phyloP scores from a whole-genome alignment of 2,888 invertebrate species.

The Pristionchus maxplancki region DNA sequence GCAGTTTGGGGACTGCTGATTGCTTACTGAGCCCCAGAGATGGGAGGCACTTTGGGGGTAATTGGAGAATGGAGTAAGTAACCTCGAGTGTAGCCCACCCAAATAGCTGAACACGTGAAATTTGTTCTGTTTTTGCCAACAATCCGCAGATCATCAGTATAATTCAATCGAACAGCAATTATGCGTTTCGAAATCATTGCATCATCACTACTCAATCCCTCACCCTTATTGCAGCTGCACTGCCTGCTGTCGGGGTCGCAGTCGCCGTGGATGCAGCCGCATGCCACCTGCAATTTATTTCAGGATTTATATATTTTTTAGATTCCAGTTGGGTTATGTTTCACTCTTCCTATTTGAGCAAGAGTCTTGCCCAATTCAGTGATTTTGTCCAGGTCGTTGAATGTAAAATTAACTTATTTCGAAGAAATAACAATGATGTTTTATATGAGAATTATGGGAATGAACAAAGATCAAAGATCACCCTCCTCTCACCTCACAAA shows the following conservation, averaged over 20 bases:
- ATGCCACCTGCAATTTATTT: background rate
- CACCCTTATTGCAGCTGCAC: constrained; percentile 14
- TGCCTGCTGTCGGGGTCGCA: constrained; percentile 41
- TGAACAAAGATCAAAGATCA: background rate
- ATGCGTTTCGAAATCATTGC: background rate
- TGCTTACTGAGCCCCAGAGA: background rate
- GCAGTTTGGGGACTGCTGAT: background rate
- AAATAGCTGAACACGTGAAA: too few relatives aligned
- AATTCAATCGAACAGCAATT: too few relatives aligned
- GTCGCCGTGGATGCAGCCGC: constrained; percentile 49
- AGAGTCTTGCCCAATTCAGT: background rate
- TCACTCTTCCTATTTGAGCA: background rate
- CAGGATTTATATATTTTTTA: background rate
- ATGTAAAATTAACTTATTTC: too few relatives aligned
- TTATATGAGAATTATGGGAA: background rate
- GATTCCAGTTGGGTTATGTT: background rate
- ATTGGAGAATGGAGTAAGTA: background rate
- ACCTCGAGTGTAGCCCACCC: too few relatives aligned
- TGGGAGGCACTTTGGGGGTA: background rate
- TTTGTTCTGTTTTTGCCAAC: too few relatives aligned
- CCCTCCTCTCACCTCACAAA: constrained; percentile 36
- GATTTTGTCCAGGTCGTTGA: too few relatives aligned
- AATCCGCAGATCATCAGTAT: too few relatives aligned
- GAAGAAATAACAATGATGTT: background rate
- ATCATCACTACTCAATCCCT: background rate